phyloP scores from a whole-genome alignment of 64 coral and sea anemone genomes.

The Montipora efflorescens region DNA sequence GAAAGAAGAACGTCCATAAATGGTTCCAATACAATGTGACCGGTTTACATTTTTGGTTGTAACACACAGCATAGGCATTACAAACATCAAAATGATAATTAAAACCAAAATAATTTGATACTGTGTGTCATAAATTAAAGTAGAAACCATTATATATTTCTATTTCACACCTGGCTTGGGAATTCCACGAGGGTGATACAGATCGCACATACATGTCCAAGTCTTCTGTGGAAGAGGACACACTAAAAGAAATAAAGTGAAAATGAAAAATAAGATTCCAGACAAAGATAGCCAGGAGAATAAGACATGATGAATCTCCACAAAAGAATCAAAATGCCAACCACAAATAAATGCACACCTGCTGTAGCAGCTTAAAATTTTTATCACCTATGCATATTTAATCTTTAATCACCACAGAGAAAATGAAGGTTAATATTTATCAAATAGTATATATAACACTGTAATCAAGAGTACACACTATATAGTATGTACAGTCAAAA shows the following conservation, averaged over 20 bases:
- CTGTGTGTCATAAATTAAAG: not conserved
- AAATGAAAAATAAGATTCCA: not conserved
- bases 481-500: no score
- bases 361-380: not conserved
- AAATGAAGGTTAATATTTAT: no score
- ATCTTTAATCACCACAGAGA: no score
- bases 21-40: not conserved
- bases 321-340: not conserved
- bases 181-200: slow-evolving; percentile 70
- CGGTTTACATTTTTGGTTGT: not conserved
- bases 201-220: slow-evolving; percentile 71
- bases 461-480: no score
- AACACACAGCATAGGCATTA: not conserved
- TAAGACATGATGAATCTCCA: not conserved
- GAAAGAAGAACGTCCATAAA: no score
- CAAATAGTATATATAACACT: no score
- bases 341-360: slow-evolving; percentile 7
- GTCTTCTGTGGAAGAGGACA: slow-evolving; percentile 55
- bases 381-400: not conserved
- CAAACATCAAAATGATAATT: not conserved
- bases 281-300: not conserved
- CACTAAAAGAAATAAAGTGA: slow-evolving; percentile 7
- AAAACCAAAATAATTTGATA: not conserved
- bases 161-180: slow-evolving; percentile 5
- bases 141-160: not conserved